Evolutionary conservation across 2,797 vertebrate species (phyloP), one percentile per base, ranked within the genome.

Genomic region (Urophycis tenuis): DNA sequence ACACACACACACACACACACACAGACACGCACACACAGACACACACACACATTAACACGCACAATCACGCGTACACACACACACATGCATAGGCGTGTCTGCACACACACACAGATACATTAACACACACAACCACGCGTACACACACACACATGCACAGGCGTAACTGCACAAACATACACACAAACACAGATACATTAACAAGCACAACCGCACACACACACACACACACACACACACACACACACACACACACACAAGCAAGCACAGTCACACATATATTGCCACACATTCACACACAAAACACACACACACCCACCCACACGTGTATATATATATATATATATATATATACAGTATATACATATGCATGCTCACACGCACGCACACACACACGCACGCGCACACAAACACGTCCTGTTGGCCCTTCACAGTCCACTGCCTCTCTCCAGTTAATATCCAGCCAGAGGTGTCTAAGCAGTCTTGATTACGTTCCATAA

Each of bases 361-460:
- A 17, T 53, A 5, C 22, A 53, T 67, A 67, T 67, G 25, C 25
- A 29, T 67, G 60, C 60, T 29, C 53, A 60, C 53, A 60, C 53
- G 25, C 22, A 60, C 49, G 17, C 6, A 60, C 60, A 35, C 31
- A 10, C 32, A 33, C 60, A 64, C 10, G 29, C 60, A 67, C 25
- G 29, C 60, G 29, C 60, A 67, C n/a, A 25, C 60, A 67, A 25
- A 67, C n/a, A 25, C 11, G 7, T 67, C 60, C 60, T 29, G 31
- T 67, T 12, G 81, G 90, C 81, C 88, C 91, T 92, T 92, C 91
- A 92, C 89, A 87, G 89, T 86, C 90, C 88, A 80, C 82, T 73
- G 85, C 76, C 77, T 89, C 81, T 78, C 81, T 85, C 88, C 86
- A 84, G 87, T 88, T 91, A 85, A 89, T 92, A 89, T 87, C 84